Evolutionary conservation across 2,797 vertebrate species (phyloP), one percentile per base, ranked within the genome.

Genomic region (Leontopithecus rosalia): DNA sequence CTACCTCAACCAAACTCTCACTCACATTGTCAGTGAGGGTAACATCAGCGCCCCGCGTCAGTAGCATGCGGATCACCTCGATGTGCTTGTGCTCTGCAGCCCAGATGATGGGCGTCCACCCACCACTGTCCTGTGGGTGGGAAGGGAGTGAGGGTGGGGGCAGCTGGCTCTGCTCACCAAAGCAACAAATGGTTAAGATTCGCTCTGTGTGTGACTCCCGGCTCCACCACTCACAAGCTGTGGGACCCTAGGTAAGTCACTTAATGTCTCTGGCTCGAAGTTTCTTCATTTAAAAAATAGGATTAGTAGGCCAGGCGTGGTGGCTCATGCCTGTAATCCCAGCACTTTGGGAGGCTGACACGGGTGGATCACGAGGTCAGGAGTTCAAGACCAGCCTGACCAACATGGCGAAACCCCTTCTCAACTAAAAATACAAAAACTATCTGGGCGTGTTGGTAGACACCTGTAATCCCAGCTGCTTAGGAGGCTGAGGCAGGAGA

Each of bases 61-160:
- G 98, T 96, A 99, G 98, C 10, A 99, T 98, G 84, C 99, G 99
- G 93, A 99, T 99, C 61, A 99, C 99, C 0, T 99, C 98, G 0
- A 99, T 99, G 57, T 99, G 99, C 89, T 99, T 99, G 98, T 99
- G 99, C 95, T 99, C 99, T 0, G 99, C 99, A 0, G 99, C 99
- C 99, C 99, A 99, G 97, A 99, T 99, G 97, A 99, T 99, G 2
- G 99, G 99, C 0, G 99, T 99, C 99, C 99, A 99, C 5, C 99
- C 99, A 0, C 99, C 99, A 0, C 98, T 99, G 98, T 99, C 99
- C 99, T 99, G 95, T 76, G 94, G 52, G 79, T 13, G 0, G 2
- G 28, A 28, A 36, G 7, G 41, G 7, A 50, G 3, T 12, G 7
- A 17, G 14, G 77, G 13, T 46, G 46, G 30, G 41, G 30, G 14